Percentiles rank a stretch among this genome's conserved stretches.
phyloP scores from a whole-genome alignment of 2,797 vertebrate genomes.

The Kryptolebias ocellatus region DNA sequence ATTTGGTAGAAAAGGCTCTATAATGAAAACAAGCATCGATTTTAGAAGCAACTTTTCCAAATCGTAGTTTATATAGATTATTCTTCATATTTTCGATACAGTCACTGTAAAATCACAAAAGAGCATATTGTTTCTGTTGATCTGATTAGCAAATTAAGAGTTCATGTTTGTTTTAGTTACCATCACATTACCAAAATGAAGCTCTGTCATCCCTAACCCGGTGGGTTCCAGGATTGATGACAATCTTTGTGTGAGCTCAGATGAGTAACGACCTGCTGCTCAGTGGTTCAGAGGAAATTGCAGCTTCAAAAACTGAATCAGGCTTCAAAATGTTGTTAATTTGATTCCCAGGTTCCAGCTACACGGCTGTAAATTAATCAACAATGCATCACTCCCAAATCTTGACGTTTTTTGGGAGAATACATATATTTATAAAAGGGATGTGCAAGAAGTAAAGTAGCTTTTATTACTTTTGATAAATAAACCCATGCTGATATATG shows the following conservation, averaged over 20 bases:
- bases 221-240: slow-evolving; percentile 9
- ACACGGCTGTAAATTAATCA: too few species aligned
- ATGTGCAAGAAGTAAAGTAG: neutral
- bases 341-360: neutral
- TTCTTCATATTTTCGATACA: neutral
- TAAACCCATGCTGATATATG: neutral
- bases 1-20: neutral
- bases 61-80: neutral
- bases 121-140: neutral
- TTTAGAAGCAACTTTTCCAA: neutral
- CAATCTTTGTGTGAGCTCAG: slow-evolving; percentile 9
- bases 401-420: neutral
- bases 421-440: neutral
- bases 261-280: slow-evolving; percentile 10
- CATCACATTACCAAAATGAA: slow-evolving; percentile 1
- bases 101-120: too few species aligned
- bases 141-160: neutral
- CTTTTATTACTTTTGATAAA: too few species aligned
- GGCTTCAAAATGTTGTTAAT: neutral
- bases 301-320: neutral
- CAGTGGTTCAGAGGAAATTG: neutral
- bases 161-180: slow-evolving; percentile 4
- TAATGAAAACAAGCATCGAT: slow-evolving; percentile 8
- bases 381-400: neutral
- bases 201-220: neutral